These are phyloP conservation scores for Enteromius radiatus DNA, from an alignment of 2,797 vertebrate species.

Conservation along the genomic window DNA sequence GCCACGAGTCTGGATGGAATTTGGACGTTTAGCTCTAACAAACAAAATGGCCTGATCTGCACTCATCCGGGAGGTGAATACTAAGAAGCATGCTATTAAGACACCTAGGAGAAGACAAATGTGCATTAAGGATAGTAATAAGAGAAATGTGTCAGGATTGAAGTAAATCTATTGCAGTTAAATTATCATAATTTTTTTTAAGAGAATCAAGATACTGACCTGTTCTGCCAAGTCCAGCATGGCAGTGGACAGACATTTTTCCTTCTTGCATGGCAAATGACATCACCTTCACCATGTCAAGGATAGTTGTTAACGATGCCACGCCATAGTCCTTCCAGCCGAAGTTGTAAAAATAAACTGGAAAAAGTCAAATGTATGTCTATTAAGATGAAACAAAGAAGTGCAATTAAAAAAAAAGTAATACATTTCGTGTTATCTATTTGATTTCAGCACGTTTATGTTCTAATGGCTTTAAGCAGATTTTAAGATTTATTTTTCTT, in stretches of 20 bases:
- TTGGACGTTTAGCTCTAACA: conserved; percentile 92
- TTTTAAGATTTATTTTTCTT: background rate
- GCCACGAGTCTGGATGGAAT: conserved; percentile 95
- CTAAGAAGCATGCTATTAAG: conserved; percentile 93
- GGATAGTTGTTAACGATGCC: conserved; percentile 92
- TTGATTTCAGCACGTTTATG: background rate
- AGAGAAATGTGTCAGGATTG: background rate
- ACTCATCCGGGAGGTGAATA: conserved; percentile 94
- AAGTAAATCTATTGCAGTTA: background rate
- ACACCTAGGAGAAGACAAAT: conserved; percentile 79
- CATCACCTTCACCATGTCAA: conserved; percentile 99
- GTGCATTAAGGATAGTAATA: background rate
- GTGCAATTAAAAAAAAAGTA: background rate
- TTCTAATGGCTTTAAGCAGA: background rate
- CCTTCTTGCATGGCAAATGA: conserved; percentile 95
- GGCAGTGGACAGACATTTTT: conserved; percentile 94
- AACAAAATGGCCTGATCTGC: conserved; percentile 96
- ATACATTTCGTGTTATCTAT: background rate
- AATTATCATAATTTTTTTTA: background rate
- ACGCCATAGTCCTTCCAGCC: conserved; percentile 99
- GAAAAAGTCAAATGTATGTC: conserved; percentile 46
- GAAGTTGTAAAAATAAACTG: conserved; percentile 99
- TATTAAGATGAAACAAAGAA: background rate
- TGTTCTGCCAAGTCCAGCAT: conserved; percentile 96
- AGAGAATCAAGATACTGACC: conserved; percentile 72